Percentiles rank a stretch among this genome's conserved stretches.
Evolutionary conservation across 2,888 invertebrate genomes (phyloP).

Genomic region (Heliconius hortense): DNA sequence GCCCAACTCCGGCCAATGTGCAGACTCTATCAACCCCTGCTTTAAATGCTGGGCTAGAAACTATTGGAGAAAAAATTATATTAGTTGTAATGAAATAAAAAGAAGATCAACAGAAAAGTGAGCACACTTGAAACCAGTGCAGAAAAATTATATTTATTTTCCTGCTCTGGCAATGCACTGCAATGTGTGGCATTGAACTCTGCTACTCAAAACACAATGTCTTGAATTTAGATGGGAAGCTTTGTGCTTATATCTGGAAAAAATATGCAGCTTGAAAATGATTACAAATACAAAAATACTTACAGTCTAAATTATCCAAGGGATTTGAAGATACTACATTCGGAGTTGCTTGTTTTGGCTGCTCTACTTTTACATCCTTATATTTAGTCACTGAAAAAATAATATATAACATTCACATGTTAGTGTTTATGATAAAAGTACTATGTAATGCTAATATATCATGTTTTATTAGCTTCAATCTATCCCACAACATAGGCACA

Average conservation of each 20-base stretch:
- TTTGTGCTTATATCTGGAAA: neutral
- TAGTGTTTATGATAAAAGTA: neutral
- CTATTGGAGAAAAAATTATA: conserved; percentile 74
- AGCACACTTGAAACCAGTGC: no score
- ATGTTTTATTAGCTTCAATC: no score
- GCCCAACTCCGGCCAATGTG: conserved; percentile 79
- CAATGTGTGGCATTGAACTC: no score
- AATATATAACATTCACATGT: no score
- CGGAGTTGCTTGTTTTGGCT: conserved; percentile 84
- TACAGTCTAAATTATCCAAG: conserved; percentile 92
- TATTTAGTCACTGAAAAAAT: conserved; percentile 85
- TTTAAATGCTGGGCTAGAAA: conserved; percentile 91
- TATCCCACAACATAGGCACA: no score
- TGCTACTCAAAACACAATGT: no score
- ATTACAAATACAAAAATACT: conserved; percentile 63
- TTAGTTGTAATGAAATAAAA: neutral
- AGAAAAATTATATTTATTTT: no score
- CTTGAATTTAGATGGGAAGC: no score
- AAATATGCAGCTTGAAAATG: neutral
- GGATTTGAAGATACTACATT: conserved; percentile 90
- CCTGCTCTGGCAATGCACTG: no score
- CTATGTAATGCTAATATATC: neutral
- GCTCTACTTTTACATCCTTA: conserved; percentile 84
- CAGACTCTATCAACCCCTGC: conserved; percentile 91
- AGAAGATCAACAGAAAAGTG: neutral